Evolutionary conservation across 2,797 vertebrate genomes (phyloP).

Genomic region (Nannoperca obscura): DNA sequence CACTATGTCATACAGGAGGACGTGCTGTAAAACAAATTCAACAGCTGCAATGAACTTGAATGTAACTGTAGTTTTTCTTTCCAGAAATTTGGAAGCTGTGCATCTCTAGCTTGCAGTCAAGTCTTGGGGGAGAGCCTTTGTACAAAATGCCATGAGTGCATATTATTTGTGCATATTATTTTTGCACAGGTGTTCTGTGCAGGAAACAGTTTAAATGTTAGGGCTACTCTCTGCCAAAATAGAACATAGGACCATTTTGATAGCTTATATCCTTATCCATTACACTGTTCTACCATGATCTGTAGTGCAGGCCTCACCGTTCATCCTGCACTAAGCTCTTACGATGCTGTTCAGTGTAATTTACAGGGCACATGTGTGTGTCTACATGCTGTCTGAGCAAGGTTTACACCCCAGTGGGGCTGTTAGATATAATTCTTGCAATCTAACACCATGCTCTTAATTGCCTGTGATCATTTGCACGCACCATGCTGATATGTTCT

Average conservation of each 20-base stretch:
- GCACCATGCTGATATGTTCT: constrained; percentile 50
- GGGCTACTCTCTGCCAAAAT: neutral
- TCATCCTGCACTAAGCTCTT: constrained; percentile 8
- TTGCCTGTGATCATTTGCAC: constrained; percentile 70
- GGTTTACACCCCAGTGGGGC: constrained; percentile 59
- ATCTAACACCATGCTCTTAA: constrained; percentile 67
- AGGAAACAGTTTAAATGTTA: constrained; percentile 6
- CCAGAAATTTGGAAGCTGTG: neutral
- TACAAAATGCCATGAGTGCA: constrained; percentile 1
- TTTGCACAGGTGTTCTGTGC: neutral
- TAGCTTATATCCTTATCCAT: neutral
- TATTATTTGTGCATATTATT: constrained; percentile 4
- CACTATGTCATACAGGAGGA: constrained; percentile 39
- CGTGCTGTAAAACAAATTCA: constrained; percentile 42
- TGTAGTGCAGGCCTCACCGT: constrained; percentile 9
- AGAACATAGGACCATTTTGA: neutral
- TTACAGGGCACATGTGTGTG: constrained; percentile 44
- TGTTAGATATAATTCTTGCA: constrained; percentile 62
- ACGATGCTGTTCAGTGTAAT: constrained; percentile 27
- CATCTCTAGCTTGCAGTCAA: neutral
- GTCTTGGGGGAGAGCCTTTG: neutral
- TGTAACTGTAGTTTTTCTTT: constrained; percentile 17
- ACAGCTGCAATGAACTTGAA: constrained; percentile 36
- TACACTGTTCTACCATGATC: neutral
- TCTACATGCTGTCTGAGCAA: constrained; percentile 43